These are phyloP conservation scores for Eristalis pertinax DNA, from an alignment of 2,888 invertebrate species.

Conservation along the genomic window DNA sequence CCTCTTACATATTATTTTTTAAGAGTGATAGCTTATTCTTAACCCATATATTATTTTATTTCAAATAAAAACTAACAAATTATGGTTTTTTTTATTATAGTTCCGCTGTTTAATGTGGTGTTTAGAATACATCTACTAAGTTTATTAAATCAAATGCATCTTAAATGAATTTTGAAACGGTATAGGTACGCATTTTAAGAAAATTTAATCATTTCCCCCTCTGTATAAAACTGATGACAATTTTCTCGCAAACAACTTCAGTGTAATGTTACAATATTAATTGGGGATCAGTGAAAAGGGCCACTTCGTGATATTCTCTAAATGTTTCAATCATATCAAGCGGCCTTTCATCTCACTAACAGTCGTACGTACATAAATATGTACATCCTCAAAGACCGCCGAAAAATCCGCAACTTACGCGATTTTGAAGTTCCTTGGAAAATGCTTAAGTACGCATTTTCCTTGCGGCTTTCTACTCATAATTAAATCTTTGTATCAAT, in stretches of 20 bases:
- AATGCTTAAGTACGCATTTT: neutral
- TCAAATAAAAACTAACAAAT: too few species aligned
- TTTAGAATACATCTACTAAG: too few species aligned
- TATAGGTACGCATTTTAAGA: too few species aligned
- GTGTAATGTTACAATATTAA: neutral
- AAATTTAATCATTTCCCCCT: neutral
- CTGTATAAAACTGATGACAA: neutral
- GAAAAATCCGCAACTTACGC: neutral
- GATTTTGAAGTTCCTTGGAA: neutral
- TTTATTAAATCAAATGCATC: too few species aligned
- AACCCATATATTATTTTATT: too few species aligned
- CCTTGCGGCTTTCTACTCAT: neutral
- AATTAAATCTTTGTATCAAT: conserved; percentile 36
- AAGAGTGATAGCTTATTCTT: too few species aligned
- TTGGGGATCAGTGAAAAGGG: neutral
- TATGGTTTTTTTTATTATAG: too few species aligned
- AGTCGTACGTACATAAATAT: neutral
- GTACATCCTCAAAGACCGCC: neutral
- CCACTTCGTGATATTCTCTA: neutral
- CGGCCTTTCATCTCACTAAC: neutral
- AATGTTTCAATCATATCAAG: neutral
- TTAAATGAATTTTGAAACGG: too few species aligned
- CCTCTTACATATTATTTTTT: too few species aligned
- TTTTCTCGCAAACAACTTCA: neutral
- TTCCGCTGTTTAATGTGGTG: too few species aligned